A percentile compares a stretch with the other conserved stretches of the same genome.
These are phyloP conservation scores for Cephus rjabovi DNA, from an alignment of 2,888 invertebrate genomes.

Conservation along the genomic window DNA sequence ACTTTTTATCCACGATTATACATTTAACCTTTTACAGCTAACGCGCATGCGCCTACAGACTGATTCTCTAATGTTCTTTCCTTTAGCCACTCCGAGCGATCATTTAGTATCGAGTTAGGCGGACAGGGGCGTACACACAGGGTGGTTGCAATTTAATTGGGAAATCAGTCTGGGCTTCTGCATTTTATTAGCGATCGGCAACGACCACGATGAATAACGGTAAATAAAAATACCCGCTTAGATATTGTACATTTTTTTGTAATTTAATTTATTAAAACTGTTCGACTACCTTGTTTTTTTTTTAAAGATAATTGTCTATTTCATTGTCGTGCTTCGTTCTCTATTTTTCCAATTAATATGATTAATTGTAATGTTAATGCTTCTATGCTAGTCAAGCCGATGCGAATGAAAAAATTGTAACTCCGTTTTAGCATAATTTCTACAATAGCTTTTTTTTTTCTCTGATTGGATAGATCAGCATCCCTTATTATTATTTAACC, in stretches of 20 bases:
- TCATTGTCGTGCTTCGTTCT: slow-evolving; percentile 15
- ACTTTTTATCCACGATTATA: background rate
- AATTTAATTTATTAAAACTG: slow-evolving; percentile 48
- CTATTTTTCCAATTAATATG: slow-evolving; percentile 34
- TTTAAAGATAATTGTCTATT: slow-evolving; percentile 10
- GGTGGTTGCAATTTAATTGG: background rate
- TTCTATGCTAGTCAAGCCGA: slow-evolving; percentile 62
- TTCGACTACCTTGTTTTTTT: slow-evolving; percentile 11
- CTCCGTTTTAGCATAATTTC: slow-evolving; percentile 45
- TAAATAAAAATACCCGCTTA: slow-evolving; percentile 34
- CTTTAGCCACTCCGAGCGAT: background rate
- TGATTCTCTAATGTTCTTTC: background rate
- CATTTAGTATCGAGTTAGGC: background rate
- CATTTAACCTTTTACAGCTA: background rate
- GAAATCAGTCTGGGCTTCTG: background rate
- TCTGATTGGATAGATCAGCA: slow-evolving; percentile 46
- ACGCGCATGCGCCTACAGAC: background rate
- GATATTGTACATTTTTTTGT: slow-evolving; percentile 44
- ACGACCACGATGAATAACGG: background rate
- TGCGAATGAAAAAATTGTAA: slow-evolving; percentile 52
- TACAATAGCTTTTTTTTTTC: slow-evolving; percentile 42
- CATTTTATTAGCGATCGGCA: background rate
- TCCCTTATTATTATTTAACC: slow-evolving; percentile 24
- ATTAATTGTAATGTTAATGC: slow-evolving; percentile 45
- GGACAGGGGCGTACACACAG: background rate